Evolutionary conservation across 2,888 invertebrate genomes (phyloP), one percentile per base, ranked within the genome.

Genomic region (Phrixothrix hirtus): DNA sequence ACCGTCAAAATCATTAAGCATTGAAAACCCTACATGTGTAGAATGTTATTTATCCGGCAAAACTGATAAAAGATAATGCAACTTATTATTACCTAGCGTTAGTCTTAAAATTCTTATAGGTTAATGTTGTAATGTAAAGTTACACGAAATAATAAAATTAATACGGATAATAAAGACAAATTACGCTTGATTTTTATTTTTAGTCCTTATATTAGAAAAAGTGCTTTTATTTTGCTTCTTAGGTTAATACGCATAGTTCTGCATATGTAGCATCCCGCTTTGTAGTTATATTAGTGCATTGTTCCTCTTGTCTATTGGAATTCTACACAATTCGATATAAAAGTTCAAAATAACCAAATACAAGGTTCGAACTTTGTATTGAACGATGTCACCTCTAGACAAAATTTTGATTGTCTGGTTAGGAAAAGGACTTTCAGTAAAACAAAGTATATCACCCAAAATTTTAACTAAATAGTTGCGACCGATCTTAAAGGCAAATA

Each of bases 11-110:
- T 82, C 83, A 9, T 77, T 82, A 64, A 83, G 82, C 58, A 82
- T 87, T 46, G 87, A 87, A 58, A 83, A 85, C 50, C 84, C 86
- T 35, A 86, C 86, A 15, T 88, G 87, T 75, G 86, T 87, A 62
- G 86, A 87, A 68, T 88, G 87, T 69, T 82, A 87, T 73, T 80
- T 87, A 31, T 85, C 86, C 49, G 81, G 81, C 46, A 83, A 83
- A 68, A 78, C 64, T 12, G 75, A 75, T 30, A 74, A 72, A 49
- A 73, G 71, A 74, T 73, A 75, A 72, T 74, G 73, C 34, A 15
- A 38, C 14, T 7, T 7, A n/a, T 3, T 21, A 21, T 21, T 21
- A 21, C 3, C 21, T 5, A 21, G 7, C n/a, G 14, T 6, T 38
- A 37, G 21, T 13, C 13, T 21, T 31, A 30, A 31, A 32, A 12